phyloP scores from a whole-genome alignment of 2,797 vertebrate species.

The Alca torda region DNA sequence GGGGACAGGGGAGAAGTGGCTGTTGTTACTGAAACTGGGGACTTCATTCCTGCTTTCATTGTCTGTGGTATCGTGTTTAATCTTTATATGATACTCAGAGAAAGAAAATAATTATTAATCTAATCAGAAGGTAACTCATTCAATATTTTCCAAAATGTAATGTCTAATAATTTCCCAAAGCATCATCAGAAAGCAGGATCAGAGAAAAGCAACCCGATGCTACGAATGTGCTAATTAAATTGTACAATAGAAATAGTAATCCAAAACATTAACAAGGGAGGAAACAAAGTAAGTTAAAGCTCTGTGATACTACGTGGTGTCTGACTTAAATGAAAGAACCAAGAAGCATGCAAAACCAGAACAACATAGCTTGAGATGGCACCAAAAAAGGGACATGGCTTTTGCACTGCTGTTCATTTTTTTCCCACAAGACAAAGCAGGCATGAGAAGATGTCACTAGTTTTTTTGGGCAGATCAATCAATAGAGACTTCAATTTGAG shows the following conservation, averaged over 20 bases:
- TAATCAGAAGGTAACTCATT: not conserved
- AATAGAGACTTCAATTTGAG: not conserved
- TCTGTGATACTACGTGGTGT: not conserved
- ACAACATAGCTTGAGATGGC: not conserved
- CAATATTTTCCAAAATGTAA: not conserved
- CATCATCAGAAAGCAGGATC: not conserved
- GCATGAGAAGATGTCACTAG: not conserved
- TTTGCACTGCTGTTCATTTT: not conserved
- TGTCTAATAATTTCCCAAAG: not conserved
- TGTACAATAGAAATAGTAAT: not conserved
- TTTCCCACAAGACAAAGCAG: not conserved
- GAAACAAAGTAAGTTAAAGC: not conserved
- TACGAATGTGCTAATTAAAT: not conserved
- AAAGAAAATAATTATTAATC: slow-evolving; percentile 5
- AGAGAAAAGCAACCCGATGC: not conserved
- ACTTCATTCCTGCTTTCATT: not conserved
- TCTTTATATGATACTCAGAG: not conserved
- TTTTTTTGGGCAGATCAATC: not conserved
- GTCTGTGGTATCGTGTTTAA: not conserved
- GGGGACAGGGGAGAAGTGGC: not conserved
- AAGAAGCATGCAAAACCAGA: not conserved
- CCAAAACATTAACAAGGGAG: not conserved
- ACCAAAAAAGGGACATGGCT: not conserved
- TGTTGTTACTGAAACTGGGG: not conserved
- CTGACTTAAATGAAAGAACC: not conserved